Percentiles rank a stretch among this genome's conserved stretches.
phyloP scores from a whole-genome alignment of 2,888 invertebrate species.

The Polymixis flavicincta region DNA sequence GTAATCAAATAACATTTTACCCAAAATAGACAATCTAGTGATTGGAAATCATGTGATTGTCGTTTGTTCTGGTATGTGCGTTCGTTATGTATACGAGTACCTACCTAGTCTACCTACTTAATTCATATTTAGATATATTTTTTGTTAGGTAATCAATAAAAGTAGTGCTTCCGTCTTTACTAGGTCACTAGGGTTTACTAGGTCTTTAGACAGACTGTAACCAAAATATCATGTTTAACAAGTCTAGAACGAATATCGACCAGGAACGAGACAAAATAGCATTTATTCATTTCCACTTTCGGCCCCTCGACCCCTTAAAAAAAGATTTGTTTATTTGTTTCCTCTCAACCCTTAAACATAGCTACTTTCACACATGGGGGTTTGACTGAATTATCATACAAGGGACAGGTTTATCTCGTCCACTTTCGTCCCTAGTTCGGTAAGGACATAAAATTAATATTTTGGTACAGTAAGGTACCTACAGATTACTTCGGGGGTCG shows the following conservation, averaged over 20 bases:
- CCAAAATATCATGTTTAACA: conserved; percentile 3
- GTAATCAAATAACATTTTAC: conserved; percentile 63
- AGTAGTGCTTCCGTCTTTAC: conserved; percentile 22
- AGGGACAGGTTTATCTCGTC: too few species aligned
- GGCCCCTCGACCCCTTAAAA: too few species aligned
- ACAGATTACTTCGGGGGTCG: too few species aligned
- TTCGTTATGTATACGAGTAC: background rate
- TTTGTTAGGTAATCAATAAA: conserved; percentile 2
- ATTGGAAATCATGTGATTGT: conserved; percentile 7
- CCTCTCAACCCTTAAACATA: too few species aligned
- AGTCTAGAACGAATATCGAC: conserved; percentile 9
- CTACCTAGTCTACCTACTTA: background rate
- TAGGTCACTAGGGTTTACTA: conserved; percentile 20
- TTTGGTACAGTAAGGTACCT: too few species aligned
- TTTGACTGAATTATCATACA: too few species aligned
- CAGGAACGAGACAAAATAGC: background rate
- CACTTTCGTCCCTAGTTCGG: too few species aligned
- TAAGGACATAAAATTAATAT: too few species aligned
- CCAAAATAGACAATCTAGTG: conserved; percentile 44
- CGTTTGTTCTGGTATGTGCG: background rate
- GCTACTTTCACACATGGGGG: too few species aligned
- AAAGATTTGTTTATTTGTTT: too few species aligned
- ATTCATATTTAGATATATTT: background rate
- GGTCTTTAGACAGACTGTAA: background rate
- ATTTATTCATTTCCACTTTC: too few species aligned